Evolutionary conservation across 2,888 invertebrate genomes (phyloP).

Genomic region (Dynastes hyllus): DNA sequence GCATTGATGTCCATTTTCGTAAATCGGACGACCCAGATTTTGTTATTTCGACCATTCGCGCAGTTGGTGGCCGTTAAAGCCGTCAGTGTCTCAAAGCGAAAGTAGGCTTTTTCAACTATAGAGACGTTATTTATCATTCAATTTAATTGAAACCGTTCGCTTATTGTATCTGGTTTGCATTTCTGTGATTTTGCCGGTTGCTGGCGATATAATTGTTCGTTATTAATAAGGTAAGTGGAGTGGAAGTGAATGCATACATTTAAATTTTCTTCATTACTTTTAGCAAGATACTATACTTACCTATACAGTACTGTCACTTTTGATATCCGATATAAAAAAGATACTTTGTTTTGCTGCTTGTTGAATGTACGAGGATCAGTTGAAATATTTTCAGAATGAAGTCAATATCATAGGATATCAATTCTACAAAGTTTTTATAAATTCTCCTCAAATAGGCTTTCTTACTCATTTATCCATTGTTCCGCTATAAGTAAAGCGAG

Average conservation of each 20-base stretch:
- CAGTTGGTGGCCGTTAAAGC: neutral
- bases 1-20: slow-evolving; percentile 22
- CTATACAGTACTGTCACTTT: neutral
- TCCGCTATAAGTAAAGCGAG: no score
- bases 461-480: no score
- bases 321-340: no score
- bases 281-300: neutral
- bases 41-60: neutral
- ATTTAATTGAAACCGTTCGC: slow-evolving; percentile 31
- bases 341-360: neutral
- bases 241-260: slow-evolving; percentile 33
- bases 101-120: slow-evolving; percentile 32
- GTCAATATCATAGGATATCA: no score
- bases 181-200: slow-evolving; percentile 13
- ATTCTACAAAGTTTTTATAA: no score
- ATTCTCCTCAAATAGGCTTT: no score
- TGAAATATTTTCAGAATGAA: no score
- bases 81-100: slow-evolving; percentile 18
- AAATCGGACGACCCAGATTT: slow-evolving; percentile 19
- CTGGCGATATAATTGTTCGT: neutral
- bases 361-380: no score
- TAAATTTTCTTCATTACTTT: slow-evolving; percentile 6
- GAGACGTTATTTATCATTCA: slow-evolving; percentile 23
- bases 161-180: slow-evolving; percentile 35
- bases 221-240: slow-evolving; percentile 32